A percentile compares a stretch with the other conserved stretches of the same genome.
phyloP scores from a whole-genome alignment of 2,888 invertebrate genomes.

The Pedicia rivosa region DNA sequence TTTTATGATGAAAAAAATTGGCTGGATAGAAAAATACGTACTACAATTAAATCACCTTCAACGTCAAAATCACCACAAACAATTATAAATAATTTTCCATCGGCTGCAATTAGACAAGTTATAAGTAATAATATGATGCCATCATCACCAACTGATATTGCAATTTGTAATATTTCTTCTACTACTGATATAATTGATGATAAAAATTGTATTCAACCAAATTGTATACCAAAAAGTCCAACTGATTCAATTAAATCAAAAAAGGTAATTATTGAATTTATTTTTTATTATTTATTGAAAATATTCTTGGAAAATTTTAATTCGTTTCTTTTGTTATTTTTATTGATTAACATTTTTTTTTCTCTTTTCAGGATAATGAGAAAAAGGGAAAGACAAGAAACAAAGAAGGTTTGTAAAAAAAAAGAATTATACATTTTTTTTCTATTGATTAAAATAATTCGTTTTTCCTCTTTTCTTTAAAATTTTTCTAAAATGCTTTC shows the following conservation, averaged over 20 bases:
- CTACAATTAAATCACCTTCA: constrained; percentile 16
- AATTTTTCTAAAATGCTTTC: neutral
- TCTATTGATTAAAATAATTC: neutral
- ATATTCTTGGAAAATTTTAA: too few relatives aligned
- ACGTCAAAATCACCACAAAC: constrained; percentile 5
- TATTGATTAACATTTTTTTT: too few relatives aligned
- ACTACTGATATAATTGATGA: constrained; percentile 18
- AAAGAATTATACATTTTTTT: neutral
- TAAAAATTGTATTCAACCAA: too few relatives aligned
- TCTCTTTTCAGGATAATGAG: too few relatives aligned
- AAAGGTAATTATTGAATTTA: too few relatives aligned
- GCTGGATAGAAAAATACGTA: constrained; percentile 8
- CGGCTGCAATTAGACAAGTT: constrained; percentile 28
- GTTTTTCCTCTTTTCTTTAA: neutral
- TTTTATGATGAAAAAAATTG: constrained; percentile 55
- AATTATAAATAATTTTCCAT: constrained; percentile 17
- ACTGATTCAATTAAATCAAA: constrained; percentile 37
- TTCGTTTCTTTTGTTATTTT: too few relatives aligned
- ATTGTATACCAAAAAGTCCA: constrained; percentile 35
- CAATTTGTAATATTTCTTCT: neutral
- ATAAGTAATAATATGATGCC: constrained; percentile 27
- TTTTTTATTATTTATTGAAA: too few relatives aligned
- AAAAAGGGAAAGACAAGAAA: constrained; percentile 28
- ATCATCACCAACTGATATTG: constrained; percentile 20
- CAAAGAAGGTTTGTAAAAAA: constrained; percentile 24